These are phyloP conservation scores for Dunckerocampus dactyliophorus DNA, from an alignment of 2,113 vertebrate species.

Conservation along the genomic window DNA sequence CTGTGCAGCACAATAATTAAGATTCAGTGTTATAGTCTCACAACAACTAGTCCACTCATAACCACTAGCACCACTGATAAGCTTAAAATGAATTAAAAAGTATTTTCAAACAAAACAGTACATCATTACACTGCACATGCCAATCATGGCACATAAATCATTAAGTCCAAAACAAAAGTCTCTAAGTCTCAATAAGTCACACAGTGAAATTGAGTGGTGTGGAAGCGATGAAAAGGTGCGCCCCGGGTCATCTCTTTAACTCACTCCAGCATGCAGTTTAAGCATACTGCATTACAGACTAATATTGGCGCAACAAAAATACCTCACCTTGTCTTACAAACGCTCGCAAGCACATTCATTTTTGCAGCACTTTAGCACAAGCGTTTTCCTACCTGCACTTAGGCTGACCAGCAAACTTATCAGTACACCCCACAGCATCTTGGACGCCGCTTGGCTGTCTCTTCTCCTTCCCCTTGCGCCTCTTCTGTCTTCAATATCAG, in stretches of 20 bases:
- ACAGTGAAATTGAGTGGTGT: too few species aligned
- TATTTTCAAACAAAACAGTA: too few species aligned
- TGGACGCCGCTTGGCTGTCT: constrained; percentile 43
- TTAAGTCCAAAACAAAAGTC: background rate
- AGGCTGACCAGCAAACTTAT: constrained; percentile 59
- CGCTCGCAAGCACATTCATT: constrained; percentile 10
- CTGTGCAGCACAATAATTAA: background rate
- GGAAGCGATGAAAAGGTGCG: background rate
- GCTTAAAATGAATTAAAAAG: too few species aligned
- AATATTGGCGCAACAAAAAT: constrained; percentile 5
- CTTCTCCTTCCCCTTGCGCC: constrained; percentile 37
- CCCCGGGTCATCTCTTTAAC: background rate
- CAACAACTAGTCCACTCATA: background rate
- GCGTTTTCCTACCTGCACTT: constrained; percentile 64
- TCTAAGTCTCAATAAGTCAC: too few species aligned
- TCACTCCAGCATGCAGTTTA: background rate
- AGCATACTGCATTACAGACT: background rate
- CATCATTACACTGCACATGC: background rate
- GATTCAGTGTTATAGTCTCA: background rate
- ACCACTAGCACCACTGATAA: too few species aligned
- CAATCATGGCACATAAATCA: too few species aligned
- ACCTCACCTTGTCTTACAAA: constrained; percentile 10
- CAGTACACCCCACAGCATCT: constrained; percentile 65
- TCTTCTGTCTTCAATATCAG: constrained; percentile 19
- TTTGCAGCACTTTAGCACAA: background rate